Evolutionary conservation across 2,888 invertebrate genomes (phyloP), one percentile per base, ranked within the genome.

Genomic region (Drosophila picticornis): DNA sequence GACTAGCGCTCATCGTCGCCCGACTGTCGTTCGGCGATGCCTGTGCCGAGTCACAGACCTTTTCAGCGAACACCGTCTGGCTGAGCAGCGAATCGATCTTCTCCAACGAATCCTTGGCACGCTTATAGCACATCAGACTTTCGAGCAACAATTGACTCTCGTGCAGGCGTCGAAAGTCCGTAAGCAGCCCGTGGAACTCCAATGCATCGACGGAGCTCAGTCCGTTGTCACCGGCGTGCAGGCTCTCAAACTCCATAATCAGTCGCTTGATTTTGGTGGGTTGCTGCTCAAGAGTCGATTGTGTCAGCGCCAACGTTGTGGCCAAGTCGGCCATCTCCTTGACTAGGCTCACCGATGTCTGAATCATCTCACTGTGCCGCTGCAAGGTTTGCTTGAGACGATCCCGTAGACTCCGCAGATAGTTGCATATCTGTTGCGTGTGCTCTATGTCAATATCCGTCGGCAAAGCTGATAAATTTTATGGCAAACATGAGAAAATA

Each of bases 271-370:
- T 91, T 36, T 78, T 85, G 5, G 78, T 77, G 5, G 68, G 64
- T 43, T 79, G 73, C 11, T 46, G 22, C 4, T 61, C 62, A 4
- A 58, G n/a, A 5, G 34, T 53, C 4, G 56, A 38, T 11, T 66
- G 64, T 2, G 62, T 36, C n/a, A 73, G 22, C 3, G 61, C 25
- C 25, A 87, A 34, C 22, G 68, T 65, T 7, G 78, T 80, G 10
- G 83, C 80, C 4, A 92, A 85, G n/a, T 91, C 84, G 3, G 77
- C 71, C 19, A 92, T 76, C 64, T 91, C 90, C 52, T 82, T 82
- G 2, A 91, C 78, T 1, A 92, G 72, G 13, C 80, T 83, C 4
- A 84, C 66, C 25, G 91, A 91, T 10, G 77, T 64, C 36, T 81
- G 72, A 11, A 91, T 84, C 10, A 86, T 73, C 22, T 80, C 82